Percentiles rank a stretch among this genome's conserved stretches.
These are phyloP conservation scores for Conger conger DNA, from an alignment of 2,113 vertebrate genomes.

Conservation along the genomic window DNA sequence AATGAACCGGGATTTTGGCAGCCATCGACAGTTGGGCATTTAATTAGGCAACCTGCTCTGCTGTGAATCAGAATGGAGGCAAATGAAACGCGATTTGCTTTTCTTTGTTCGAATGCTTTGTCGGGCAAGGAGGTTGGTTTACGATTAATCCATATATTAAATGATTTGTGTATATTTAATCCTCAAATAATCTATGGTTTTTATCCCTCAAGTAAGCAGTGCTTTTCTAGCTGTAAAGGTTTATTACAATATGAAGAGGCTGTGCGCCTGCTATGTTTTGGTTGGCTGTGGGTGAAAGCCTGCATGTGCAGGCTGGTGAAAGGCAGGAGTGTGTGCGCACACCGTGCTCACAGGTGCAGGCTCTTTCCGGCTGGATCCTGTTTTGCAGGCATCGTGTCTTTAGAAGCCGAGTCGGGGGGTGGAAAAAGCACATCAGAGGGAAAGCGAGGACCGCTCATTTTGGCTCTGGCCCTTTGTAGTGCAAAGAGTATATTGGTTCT, in stretches of 20 bases:
- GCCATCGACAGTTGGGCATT: slow-evolving; percentile 44
- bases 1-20: slow-evolving; percentile 52
- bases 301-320: not conserved
- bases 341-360: slow-evolving; percentile 40
- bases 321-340: not conserved
- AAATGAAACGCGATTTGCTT: slow-evolving; percentile 47
- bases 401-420: slow-evolving; percentile 15
- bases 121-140: slow-evolving; percentile 6
- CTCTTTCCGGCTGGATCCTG: not conserved
- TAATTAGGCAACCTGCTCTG: slow-evolving; percentile 52
- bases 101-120: slow-evolving; percentile 33
- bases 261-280: not conserved
- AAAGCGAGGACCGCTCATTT: slow-evolving; percentile 53
- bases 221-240: not conserved
- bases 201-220: not conserved
- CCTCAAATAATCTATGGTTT: not conserved
- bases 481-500: slow-evolving; percentile 56
- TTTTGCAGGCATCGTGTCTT: slow-evolving; percentile 7
- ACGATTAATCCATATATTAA: not conserved
- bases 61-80: slow-evolving; percentile 43
- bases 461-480: slow-evolving; percentile 64
- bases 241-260: not conserved
- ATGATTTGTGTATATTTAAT: not conserved
- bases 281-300: not conserved
- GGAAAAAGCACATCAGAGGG: slow-evolving; percentile 53